A percentile compares a stretch with the other conserved stretches of the same genome.
phyloP scores from a whole-genome alignment of 2,888 invertebrate species.

The Scaptomyza reducta region DNA sequence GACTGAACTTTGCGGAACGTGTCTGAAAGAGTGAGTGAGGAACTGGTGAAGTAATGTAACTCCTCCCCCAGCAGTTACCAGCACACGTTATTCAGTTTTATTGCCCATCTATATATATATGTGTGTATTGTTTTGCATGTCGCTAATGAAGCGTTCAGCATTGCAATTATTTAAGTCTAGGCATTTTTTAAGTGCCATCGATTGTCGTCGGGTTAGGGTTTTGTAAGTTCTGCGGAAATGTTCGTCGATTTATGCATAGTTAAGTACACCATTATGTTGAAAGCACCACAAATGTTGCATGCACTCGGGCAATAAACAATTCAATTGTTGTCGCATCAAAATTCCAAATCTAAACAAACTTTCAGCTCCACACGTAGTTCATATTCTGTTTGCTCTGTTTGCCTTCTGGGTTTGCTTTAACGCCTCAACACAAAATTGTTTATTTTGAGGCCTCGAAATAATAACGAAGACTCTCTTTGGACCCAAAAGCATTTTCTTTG shows the following conservation, averaged over 20 bases:
- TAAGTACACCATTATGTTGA: conserved; percentile 29
- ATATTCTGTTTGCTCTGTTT: conserved; percentile 32
- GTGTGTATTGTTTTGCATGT: conserved; percentile 60
- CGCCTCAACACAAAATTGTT: conserved; percentile 55
- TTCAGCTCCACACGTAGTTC: conserved; percentile 46
- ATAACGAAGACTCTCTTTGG: conserved; percentile 27
- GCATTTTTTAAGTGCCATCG: conserved; percentile 32
- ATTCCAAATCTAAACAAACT: conserved; percentile 53
- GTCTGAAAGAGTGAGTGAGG: conserved; percentile 31
- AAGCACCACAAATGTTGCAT: conserved; percentile 50
- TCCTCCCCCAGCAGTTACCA: conserved; percentile 2
- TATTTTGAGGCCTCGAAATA: conserved; percentile 45
- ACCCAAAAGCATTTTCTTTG: conserved; percentile 60
- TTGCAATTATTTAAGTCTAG: conserved; percentile 46
- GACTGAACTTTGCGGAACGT: conserved; percentile 67
- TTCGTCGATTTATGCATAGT: conserved; percentile 45
- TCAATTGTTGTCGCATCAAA: conserved; percentile 69
- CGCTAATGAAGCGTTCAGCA: conserved; percentile 69
- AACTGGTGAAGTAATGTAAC: conserved; percentile 22
- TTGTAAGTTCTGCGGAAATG: conserved; percentile 57
- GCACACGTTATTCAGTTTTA: conserved; percentile 37
- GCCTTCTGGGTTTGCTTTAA: conserved; percentile 34
- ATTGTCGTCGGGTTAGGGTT: conserved; percentile 17
- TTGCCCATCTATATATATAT: conserved; percentile 25
- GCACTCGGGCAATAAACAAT: conserved; percentile 63